Base-by-base conservation (phyloP, 2,113 vertebrate species). In the Anser brachyrhynchus region DNA sequence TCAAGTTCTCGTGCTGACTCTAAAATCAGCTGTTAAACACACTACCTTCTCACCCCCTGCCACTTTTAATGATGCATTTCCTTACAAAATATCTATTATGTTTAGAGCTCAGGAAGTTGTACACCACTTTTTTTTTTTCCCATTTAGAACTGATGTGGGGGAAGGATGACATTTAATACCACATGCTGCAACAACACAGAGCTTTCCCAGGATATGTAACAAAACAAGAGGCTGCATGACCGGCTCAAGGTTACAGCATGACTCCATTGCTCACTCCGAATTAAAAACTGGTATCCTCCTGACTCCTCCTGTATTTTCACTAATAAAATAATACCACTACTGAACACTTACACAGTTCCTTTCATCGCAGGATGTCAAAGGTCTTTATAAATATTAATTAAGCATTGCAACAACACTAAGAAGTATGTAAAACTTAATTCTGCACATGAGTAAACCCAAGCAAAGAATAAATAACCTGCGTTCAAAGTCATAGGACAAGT, bases 361-460 rank as follows among this genome's bases (percentile, higher is more conserved):
- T 96, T 95, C 95, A 96, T 95, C 93, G 87, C 73, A 89, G 90
- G 83, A 96, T 92, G 93, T 75, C 77, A 84, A 87, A 96, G 73
- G 66, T 39, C 61, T 92, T 92, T 89, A 84, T 81, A 95, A 96
- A 92, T 96, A 95, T 91, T 93, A 96, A 95, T 96, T 94, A 95
- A 75, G 66, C 73, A 82, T 91, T 96, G 84, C 93, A 96, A 44
- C 92, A 94, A 84, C 83, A 35, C 73, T 76, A 69, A 75, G 70
- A 37, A 85, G 71, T 76, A 93, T 37, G 44, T 87, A 93, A 94
- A 96, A 95, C 88, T 87, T 94, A 93, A 95, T 84, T 90, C 86
- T 49, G 44, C 57, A 85, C 78, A 87, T 96, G 95, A 96, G 88
- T 94, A 97, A 96, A 93, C 86, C 93, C 93, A 92, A 92, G 83